Conservation (phyloP, 2,888 invertebrate genomes). For the Agrenia bidenticulata region DNA sequence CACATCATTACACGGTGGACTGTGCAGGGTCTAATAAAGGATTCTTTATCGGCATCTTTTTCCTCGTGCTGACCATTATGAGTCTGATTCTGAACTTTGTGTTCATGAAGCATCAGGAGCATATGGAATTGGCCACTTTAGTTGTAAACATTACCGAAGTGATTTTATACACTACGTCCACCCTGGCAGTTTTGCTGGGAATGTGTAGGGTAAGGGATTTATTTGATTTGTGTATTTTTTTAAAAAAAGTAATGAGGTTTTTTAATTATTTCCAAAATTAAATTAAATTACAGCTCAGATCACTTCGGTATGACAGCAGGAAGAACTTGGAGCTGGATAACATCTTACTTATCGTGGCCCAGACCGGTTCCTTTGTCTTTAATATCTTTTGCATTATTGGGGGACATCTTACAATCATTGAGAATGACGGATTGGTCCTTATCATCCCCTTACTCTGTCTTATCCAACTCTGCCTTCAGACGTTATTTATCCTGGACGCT, state of each 20-base stretch:
- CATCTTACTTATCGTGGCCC: constrained; percentile 85
- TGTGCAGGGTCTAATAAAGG: constrained; percentile 93
- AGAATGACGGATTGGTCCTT: constrained; percentile 76
- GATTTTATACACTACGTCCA: constrained; percentile 80
- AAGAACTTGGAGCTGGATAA: constrained; percentile 84
- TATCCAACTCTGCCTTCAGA: constrained; percentile 84
- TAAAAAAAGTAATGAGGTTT: too few relatives aligned
- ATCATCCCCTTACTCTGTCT: constrained; percentile 81
- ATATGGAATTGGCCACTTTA: constrained; percentile 64
- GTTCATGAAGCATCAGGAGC: constrained; percentile 75
- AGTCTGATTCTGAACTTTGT: constrained; percentile 89
- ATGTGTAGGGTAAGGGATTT: constrained; percentile 67
- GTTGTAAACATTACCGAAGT: constrained; percentile 76
- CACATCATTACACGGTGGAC: constrained; percentile 89
- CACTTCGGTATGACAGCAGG: constrained; percentile 78
- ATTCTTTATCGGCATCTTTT: constrained; percentile 82
- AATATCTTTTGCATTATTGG: constrained; percentile 92
- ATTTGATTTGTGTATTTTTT: constrained; percentile 4
- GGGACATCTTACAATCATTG: constrained; percentile 57
- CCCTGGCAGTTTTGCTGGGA: constrained; percentile 80
- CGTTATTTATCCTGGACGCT: constrained; percentile 87
- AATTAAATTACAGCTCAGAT: constrained; percentile 63
- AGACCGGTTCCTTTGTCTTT: constrained; percentile 91
- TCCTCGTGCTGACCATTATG: constrained; percentile 85
- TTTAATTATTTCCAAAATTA: neutral